Conservation (phyloP, 2,113 vertebrate species). For the Seriola quinqueradiata region DNA sequence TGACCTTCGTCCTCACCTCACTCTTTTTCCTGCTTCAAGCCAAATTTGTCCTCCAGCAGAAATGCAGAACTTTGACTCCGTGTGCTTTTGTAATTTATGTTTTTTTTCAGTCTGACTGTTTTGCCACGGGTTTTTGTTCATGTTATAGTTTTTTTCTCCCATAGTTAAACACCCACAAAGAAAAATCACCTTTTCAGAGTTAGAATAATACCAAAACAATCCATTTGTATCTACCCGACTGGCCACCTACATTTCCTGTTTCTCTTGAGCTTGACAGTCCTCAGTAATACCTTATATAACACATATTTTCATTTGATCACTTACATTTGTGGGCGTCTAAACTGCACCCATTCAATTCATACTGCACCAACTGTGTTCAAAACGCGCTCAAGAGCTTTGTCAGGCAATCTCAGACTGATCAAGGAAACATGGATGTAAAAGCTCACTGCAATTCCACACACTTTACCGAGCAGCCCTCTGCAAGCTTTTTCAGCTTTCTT, state of each 20-base stretch:
- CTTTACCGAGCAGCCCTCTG: background rate
- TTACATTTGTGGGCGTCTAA: background rate
- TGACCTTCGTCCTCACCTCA: conserved; percentile 44
- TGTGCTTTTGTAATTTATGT: conserved; percentile 47
- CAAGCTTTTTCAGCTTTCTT: background rate
- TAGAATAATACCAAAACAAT: conserved; percentile 14
- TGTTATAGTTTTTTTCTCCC: conserved; percentile 17
- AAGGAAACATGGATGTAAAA: background rate
- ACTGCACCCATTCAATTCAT: background rate
- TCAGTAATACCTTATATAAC: background rate
- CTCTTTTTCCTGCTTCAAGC: conserved; percentile 41
- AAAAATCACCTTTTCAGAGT: conserved; percentile 22
- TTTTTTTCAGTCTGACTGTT: conserved; percentile 20
- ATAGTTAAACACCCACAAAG: background rate
- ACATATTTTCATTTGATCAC: conserved; percentile 5
- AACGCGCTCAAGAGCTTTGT: background rate
- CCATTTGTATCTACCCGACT: conserved; percentile 9
- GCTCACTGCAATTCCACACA: background rate
- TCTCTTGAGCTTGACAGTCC: background rate
- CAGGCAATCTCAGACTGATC: background rate
- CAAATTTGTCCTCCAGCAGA: conserved; percentile 53
- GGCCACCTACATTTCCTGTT: conserved; percentile 1
- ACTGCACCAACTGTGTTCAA: background rate
- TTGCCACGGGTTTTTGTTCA: conserved; percentile 36
- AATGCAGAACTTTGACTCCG: conserved; percentile 44